Evolutionary conservation across 2,888 invertebrate species (phyloP).

Genomic region (Ptychoptera contaminata): DNA sequence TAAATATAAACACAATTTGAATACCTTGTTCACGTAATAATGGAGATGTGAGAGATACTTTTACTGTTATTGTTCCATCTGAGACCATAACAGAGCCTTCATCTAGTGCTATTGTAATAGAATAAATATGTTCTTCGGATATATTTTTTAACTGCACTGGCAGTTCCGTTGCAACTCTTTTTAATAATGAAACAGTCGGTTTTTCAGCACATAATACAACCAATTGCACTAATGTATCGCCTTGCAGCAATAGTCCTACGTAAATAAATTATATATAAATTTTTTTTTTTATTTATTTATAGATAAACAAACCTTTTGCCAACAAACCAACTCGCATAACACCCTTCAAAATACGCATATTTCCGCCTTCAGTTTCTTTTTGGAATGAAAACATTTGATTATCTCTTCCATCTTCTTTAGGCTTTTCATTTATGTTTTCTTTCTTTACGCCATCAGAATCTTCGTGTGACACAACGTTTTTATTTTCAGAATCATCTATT

Average conservation of each 20-base stretch:
- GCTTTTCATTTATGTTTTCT: conserved; percentile 23
- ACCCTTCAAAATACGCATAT: conserved; percentile 70
- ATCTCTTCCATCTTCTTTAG: conserved; percentile 59
- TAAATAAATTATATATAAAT: too few species aligned
- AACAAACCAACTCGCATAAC: conserved; percentile 93
- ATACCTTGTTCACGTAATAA: conserved; percentile 72
- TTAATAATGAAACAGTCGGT: conserved; percentile 74
- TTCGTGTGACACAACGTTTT: conserved; percentile 10
- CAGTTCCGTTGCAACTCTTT: conserved; percentile 71
- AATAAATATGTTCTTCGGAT: conserved; percentile 61
- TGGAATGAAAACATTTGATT: conserved; percentile 64
- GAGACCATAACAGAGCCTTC: conserved; percentile 73
- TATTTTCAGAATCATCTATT: conserved; percentile 19
- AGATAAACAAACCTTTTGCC: conserved; percentile 39
- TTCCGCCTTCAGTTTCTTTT: conserved; percentile 44
- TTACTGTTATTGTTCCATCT: conserved; percentile 63
- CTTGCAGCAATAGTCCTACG: conserved; percentile 68
- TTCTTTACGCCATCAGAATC: conserved; percentile 32
- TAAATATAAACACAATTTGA: conserved; percentile 14
- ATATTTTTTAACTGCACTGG: conserved; percentile 62
- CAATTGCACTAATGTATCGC: conserved; percentile 78
- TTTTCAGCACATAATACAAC: conserved; percentile 92
- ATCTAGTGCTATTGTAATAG: conserved; percentile 66
- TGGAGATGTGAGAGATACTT: conserved; percentile 84
- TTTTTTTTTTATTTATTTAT: neutral